Base-by-base conservation (phyloP, 2,113 vertebrate species). In the Gobius niger region DNA sequence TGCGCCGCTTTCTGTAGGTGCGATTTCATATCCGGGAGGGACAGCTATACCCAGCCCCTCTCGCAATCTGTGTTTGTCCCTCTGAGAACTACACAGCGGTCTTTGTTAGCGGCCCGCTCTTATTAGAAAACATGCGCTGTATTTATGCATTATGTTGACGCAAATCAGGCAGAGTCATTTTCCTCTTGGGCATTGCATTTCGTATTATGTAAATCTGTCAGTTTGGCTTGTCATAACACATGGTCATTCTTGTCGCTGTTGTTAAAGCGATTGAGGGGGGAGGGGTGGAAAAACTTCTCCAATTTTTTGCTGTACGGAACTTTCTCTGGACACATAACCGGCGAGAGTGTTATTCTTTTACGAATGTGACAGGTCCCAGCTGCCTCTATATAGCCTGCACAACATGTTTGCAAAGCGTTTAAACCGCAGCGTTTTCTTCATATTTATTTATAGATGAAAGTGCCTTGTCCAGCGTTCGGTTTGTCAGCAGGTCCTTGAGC, bases 1-100 rank as follows among this genome's bases (percentile, higher is more conserved):
- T 34, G 24, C 44, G 49, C 67, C 47, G 64, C 59, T 50, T 24
- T 57, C 6, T 57, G 44, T 77, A 54, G 68, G 65, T 77, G 72
- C 47, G 70, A 84, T 64, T 73, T 60, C 57, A 46, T 57, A 7
- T 72, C 59, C 76, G 62, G 7, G 52, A 67, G 69, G 78, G 75
- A 75, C 72, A 49, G 41, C 14, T 6, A n/a, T n/a, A 46, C 24
- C 24, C 24, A 40, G 57, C n/a, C 14, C n/a, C 1, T 0, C 57
- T 57, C 52, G 69, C 51, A 40, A 51, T 53, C 40, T 59, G 61
- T 50, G 46, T 72, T 62, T 66, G 41, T 67, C 50, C 63, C 2
- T 57, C 8, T 50, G 47, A 59, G 6, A 44, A 9, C 12, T 24
- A 19, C 9, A 5, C n/a, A 47, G 50, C 24, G 24, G 24, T 60